Percentiles rank a stretch among this genome's conserved stretches.
Conservation (phyloP, 2,888 invertebrate genomes). For the Achlya flavicornis region DNA sequence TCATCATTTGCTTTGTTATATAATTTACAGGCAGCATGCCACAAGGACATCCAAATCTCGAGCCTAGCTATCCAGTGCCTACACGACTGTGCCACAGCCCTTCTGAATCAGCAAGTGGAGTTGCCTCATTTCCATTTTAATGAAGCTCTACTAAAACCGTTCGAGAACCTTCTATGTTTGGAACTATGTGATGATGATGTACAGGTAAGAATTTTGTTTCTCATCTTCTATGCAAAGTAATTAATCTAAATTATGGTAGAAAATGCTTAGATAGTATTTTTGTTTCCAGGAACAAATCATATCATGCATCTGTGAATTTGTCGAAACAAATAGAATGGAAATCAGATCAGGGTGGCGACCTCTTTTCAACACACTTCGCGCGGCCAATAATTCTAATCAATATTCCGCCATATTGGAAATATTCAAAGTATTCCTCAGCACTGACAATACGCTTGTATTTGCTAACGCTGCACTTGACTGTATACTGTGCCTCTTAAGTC, state of each 20-base stretch:
- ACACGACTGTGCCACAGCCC: conserved; percentile 94
- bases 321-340: conserved; percentile 96
- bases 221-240: no score
- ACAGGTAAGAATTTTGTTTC: conserved; percentile 82
- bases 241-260: no score
- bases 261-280: conserved; percentile 9
- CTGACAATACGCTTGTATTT: conserved; percentile 96
- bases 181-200: conserved; percentile 97
- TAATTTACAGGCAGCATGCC: conserved; percentile 90
- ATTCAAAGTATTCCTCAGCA: conserved; percentile 95
- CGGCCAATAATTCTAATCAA: conserved; percentile 90
- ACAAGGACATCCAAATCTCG: conserved; percentile 93
- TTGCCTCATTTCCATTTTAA: conserved; percentile 97
- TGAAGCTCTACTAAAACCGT: conserved; percentile 96
- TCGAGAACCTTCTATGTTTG: conserved; percentile 96
- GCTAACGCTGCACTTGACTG: conserved; percentile 97
- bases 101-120: conserved; percentile 94
- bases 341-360: conserved; percentile 98
- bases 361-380: conserved; percentile 95
- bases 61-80: conserved; percentile 96
- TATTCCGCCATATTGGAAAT: conserved; percentile 93
- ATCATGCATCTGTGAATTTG: conserved; percentile 97
- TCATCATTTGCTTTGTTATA: not conserved
- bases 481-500: conserved; percentile 92
- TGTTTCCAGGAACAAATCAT: conserved; percentile 92